Base-by-base conservation (phyloP, 2,888 invertebrate species). In the Agrotis exclamationis region DNA sequence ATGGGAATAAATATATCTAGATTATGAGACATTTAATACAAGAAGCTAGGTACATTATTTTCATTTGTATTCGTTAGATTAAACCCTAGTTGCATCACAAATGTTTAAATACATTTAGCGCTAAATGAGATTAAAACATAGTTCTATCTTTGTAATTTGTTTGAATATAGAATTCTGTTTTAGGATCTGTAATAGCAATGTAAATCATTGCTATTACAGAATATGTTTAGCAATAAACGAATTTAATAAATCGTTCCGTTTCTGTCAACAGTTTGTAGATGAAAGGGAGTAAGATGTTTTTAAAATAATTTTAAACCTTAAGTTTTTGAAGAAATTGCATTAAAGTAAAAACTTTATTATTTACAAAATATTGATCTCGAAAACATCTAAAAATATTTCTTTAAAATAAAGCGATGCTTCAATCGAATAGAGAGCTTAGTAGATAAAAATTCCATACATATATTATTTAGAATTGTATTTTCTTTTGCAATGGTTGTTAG, bases 351-450 rank as follows among this genome's bases (percentile, higher is more conserved):
- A n/a, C n/a, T n/a, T 39, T 39, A 39, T 39, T 39, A 20, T 6
- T 33, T 22, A 20, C 6, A n/a, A n/a, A 51, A 51, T 14, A 39
- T 54, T 33, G 1, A 44, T 63, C 9, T 62, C n/a, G 28, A 39
- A 18, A 22, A 59, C 20, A 73, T 64, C 68, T 13, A 64, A 74
- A 57, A 85, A 84, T 83, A 83, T 86, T 84, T 85, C 83, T 83
- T 82, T 82, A 74, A 79, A 83, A 75, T 71, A 63, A 81, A 75
- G 72, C 76, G 74, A 80, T 78, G 87, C 84, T 87, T 82, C 56
- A 50, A 85, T 72, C 79, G 71, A 79, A 87, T 80, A 88, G 86
- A 87, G 87, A 89, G 89, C 89, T 89, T 89, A 85, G 63, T 78
- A 86, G 86, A 68, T 70, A 74, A 81, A 79, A 79, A 74, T 80